phyloP scores from a whole-genome alignment of 2,797 vertebrate genomes.

The Micrastur ruficollis region DNA sequence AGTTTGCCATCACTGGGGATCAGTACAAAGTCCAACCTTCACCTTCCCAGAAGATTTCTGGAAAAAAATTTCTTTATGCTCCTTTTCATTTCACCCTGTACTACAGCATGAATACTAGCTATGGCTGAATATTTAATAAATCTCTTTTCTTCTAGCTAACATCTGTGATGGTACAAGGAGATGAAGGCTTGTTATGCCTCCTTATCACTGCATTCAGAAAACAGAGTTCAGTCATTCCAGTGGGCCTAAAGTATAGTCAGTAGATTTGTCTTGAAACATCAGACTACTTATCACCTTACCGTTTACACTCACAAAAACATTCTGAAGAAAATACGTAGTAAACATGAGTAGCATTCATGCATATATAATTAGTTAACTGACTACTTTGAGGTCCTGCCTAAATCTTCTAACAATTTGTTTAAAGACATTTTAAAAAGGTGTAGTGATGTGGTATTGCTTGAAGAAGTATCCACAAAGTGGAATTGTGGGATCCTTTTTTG shows the following conservation, averaged over 20 bases:
- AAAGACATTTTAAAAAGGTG: background rate
- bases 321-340: conserved; percentile 9
- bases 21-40: conserved; percentile 63
- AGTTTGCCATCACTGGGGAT: conserved; percentile 47
- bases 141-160: conserved; percentile 8
- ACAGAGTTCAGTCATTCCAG: background rate
- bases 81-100: conserved; percentile 37
- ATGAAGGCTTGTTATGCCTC: conserved; percentile 45
- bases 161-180: conserved; percentile 35
- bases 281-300: conserved; percentile 15
- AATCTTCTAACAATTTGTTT: background rate
- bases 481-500: background rate
- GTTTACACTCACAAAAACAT: background rate
- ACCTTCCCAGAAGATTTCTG: conserved; percentile 53
- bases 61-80: conserved; percentile 31
- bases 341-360: background rate
- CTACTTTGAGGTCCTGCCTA: conserved; percentile 32
- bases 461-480: background rate
- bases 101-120: conserved; percentile 30
- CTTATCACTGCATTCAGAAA: conserved; percentile 38
- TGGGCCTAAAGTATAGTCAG: background rate
- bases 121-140: conserved; percentile 55
- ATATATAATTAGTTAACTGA: background rate
- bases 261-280: conserved; percentile 26
- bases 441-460: background rate